Evolutionary conservation across 2,797 vertebrate species (phyloP).

Genomic region (Parambassis ranga): DNA sequence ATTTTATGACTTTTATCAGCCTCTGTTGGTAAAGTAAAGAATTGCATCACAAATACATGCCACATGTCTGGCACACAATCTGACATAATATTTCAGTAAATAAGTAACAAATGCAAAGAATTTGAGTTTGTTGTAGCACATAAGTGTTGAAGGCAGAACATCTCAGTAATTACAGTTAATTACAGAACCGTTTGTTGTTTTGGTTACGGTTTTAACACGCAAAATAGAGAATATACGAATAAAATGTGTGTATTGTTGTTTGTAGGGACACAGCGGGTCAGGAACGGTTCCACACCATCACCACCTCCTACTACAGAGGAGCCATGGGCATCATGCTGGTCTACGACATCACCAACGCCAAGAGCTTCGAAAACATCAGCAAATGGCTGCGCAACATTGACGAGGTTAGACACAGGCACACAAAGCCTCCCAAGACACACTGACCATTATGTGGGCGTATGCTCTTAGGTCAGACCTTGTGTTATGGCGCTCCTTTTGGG

Average conservation of each 20-base stretch:
- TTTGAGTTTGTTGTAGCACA: no score
- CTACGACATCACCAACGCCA: conserved; percentile 98
- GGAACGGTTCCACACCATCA: conserved; percentile 99
- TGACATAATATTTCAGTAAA: no score
- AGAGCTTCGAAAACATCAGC: conserved; percentile 99
- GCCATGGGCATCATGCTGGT: conserved; percentile 99
- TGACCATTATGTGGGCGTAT: background rate
- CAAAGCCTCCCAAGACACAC: background rate
- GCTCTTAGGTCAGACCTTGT: background rate
- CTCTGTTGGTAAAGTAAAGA: background rate
- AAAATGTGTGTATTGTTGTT: background rate
- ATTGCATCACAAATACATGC: background rate
- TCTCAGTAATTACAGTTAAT: no score
- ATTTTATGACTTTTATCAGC: background rate
- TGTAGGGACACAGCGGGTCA: conserved; percentile 97
- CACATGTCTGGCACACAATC: background rate
- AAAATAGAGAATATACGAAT: background rate
- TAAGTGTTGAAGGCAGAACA: no score
- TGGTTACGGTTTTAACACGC: background rate
- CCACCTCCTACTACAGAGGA: conserved; percentile 99
- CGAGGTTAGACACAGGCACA: conserved; percentile 80
- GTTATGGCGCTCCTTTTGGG: background rate
- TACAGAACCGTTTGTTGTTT: background rate
- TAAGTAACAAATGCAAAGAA: no score
- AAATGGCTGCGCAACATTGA: conserved; percentile 99